Evolutionary conservation across 2,888 invertebrate species (phyloP), one percentile per base, ranked within the genome.

Genomic region (Metalampra italica): DNA sequence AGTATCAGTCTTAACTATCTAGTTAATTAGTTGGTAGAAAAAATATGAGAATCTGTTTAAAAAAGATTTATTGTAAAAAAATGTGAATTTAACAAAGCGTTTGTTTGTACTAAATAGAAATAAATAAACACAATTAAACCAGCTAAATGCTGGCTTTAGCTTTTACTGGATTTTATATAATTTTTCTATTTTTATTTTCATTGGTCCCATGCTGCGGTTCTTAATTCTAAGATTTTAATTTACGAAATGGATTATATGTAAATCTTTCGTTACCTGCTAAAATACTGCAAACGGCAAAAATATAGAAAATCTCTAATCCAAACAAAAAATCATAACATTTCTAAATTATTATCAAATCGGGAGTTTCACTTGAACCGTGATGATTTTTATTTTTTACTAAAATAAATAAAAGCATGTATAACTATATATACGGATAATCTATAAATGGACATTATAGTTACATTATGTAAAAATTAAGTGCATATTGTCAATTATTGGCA

Each of bases 21-120:
- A n/a, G n/a, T n/a, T n/a, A n/a, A n/a, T n/a, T n/a, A n/a, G n/a
- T n/a, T 22, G 22, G 5, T 22, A 22, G 22, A 22, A 22, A 22
- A 22, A 22, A 22, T 22, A 22, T 5, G 5, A 22, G 5, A 22
- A 14, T 9, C 22, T 38, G 40, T 56, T 59, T 52, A 60, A 52
- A 60, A 59, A 58, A 57, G 51, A 42, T 63, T 65, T 69, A 69
- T 68, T 70, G 59, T 58, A 66, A 64, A 66, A n/a, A 66, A 66
- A 51, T 60, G 60, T 62, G 65, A 60, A 59, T 55, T 59, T 54
- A 57, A 62, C 59, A 63, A 59, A 60, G 60, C 47, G 9, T 51
- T 51, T 47, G 51, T 61, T 66, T 66, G 64, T 68, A 65, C 64
- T 62, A 56, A 57, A 62, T 57, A 49, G 49, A 53, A 53, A 53